Base-by-base conservation (phyloP, 2,888 invertebrate species). In the Ischnura elegans region DNA sequence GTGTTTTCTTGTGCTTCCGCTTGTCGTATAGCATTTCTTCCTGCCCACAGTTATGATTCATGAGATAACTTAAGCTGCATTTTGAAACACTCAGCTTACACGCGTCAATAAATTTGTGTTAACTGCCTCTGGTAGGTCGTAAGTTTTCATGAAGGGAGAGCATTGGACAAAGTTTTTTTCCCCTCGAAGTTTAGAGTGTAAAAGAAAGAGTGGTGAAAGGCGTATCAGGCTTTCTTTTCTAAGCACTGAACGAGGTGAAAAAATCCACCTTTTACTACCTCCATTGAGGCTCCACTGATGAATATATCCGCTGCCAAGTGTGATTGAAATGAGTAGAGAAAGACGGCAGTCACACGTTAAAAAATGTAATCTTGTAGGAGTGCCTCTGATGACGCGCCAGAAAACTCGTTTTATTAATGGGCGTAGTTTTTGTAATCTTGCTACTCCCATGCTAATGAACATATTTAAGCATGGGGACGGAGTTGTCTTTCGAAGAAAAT, bases 141-240 rank as follows among this genome's bases (percentile, higher is more conserved):
- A 36, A 29, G 76, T 36, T 76, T 36, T 36, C 36, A 29, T 29
- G 76, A 36, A 76, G 76, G 76, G 5, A 76, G 76, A 6, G 76
- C 76, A n/a, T 76, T 36, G 25, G 36, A 29, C 76, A 36, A 36
- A 8, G 76, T 76, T 76, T 36, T 76, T 61, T n/a, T 36, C 36
- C 2, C 76, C 13, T 13, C 76, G n/a, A 36, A 16, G 76, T 76
- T 8, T 76, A 5, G 76, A 5, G n/a, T n/a, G 16, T 29, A 76
- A 76, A 76, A 61, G n/a, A 61, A 76, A 36, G 8, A 76, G 36
- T 36, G 76, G 76, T 76, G 76, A 76, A 76, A 76, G 76, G 76
- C 76, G 76, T 76, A 76, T 29, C 76, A 36, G 76, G 76, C 76
- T 76, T 76, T 76, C 76, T 76, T 76, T 76, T 76, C 76, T 76